phyloP scores from a whole-genome alignment of 2,113 vertebrate genomes.

The Coregonus clupeaformis region DNA sequence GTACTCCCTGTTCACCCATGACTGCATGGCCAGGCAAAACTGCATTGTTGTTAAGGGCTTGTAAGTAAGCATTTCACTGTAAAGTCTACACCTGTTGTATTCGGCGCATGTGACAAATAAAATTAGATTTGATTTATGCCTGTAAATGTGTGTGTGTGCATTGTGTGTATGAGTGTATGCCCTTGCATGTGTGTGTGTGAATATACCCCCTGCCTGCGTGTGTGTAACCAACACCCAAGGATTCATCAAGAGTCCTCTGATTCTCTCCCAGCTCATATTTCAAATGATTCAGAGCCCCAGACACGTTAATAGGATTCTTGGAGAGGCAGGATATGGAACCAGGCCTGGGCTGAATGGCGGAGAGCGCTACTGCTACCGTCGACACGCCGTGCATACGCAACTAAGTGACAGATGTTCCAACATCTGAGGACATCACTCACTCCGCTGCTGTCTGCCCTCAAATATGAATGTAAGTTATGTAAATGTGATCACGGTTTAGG shows the following conservation, averaged over 20 bases:
- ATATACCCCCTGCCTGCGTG: not conserved
- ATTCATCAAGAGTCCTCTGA: conserved; percentile 43
- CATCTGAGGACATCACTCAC: conserved; percentile 68
- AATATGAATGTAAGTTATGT: too few species aligned
- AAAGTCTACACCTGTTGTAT: too few species aligned
- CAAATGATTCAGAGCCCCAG: conserved; percentile 73
- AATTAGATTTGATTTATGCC: too few species aligned
- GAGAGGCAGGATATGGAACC: conserved; percentile 63
- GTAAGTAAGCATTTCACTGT: too few species aligned
- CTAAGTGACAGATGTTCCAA: conserved; percentile 66
- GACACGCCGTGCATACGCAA: conserved; percentile 53
- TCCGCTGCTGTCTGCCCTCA: conserved; percentile 47
- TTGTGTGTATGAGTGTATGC: too few species aligned
- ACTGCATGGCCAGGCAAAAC: too few species aligned
- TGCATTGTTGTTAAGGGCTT: too few species aligned
- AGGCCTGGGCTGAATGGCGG: conserved; percentile 36
- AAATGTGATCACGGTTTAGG: conserved; percentile 58
- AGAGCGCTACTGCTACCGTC: conserved; percentile 30
- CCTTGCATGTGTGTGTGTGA: conserved; percentile 17
- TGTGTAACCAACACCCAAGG: conserved; percentile 29
- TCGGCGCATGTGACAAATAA: too few species aligned
- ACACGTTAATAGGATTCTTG: conserved; percentile 73
- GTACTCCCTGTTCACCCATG: too few species aligned
- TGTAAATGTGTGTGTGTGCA: too few species aligned
- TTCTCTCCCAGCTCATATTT: conserved; percentile 65